Percentiles rank a stretch among this genome's conserved stretches.
phyloP scores from a whole-genome alignment of 2,888 invertebrate genomes.

The Drosophila subquinaria region DNA sequence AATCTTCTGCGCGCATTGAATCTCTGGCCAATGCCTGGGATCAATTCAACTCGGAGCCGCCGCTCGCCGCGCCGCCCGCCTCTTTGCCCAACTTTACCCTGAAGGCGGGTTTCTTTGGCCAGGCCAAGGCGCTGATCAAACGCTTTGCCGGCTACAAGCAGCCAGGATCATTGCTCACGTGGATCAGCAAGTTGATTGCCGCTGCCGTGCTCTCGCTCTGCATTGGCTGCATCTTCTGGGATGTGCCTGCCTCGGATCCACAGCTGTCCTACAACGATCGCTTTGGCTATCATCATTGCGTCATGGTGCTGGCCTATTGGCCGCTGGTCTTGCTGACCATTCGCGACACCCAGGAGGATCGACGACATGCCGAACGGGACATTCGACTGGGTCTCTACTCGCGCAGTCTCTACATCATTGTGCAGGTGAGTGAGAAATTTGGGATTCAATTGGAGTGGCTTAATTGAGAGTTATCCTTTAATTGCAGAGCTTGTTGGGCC shows the following conservation, averaged over 20 bases:
- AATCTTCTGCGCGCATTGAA: slow-evolving; percentile 97
- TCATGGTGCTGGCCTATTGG: slow-evolving; percentile 92
- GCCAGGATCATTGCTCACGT: slow-evolving; percentile 92
- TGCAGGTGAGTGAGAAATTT: slow-evolving; percentile 88
- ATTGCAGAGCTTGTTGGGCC: slow-evolving; percentile 90
- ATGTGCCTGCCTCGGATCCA: slow-evolving; percentile 91
- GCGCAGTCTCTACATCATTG: slow-evolving; percentile 91
- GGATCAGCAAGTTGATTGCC: slow-evolving; percentile 91
- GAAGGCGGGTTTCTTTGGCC: slow-evolving; percentile 89
- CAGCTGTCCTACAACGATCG: slow-evolving; percentile 91
- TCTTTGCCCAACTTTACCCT: slow-evolving; percentile 89
- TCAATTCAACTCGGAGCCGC: slow-evolving; percentile 86
- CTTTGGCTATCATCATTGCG: slow-evolving; percentile 94
- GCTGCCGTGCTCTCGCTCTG: slow-evolving; percentile 93
- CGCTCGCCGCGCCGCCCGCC: slow-evolving; percentile 90
- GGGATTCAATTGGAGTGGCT: not conserved
- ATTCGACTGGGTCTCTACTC: slow-evolving; percentile 93
- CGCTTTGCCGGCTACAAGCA: slow-evolving; percentile 90
- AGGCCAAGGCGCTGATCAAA: slow-evolving; percentile 89
- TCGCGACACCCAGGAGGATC: slow-evolving; percentile 85
- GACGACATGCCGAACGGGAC: slow-evolving; percentile 91
- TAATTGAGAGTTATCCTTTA: not conserved
- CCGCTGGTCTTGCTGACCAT: slow-evolving; percentile 89
- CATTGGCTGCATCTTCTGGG: slow-evolving; percentile 95
- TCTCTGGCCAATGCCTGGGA: slow-evolving; percentile 92